A percentile compares a stretch with the other conserved stretches of the same genome.
Conservation (phyloP, 2,113 vertebrate genomes). For the Oxyura jamaicensis region DNA sequence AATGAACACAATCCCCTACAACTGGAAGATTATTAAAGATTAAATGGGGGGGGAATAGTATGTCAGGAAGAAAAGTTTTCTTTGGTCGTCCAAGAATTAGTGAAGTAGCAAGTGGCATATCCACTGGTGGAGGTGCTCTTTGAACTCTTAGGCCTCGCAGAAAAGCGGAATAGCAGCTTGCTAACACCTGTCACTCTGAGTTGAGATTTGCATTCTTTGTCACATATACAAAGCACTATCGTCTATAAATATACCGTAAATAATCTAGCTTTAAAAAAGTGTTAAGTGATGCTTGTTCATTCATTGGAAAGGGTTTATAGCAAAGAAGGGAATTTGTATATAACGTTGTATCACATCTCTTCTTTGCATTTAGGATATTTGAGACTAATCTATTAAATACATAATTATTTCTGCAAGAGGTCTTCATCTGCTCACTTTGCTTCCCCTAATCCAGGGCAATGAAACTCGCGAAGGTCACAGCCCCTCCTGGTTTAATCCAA, state of each 20-base stretch:
- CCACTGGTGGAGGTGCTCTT: neutral
- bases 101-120: neutral
- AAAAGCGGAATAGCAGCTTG: neutral
- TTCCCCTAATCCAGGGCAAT: constrained; percentile 76
- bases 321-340: neutral
- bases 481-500: constrained; percentile 94
- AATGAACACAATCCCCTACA: neutral
- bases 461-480: constrained; percentile 90
- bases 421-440: neutral
- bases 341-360: neutral
- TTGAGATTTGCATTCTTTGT: neutral
- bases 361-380: neutral
- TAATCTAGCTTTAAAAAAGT: neutral
- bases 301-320: neutral
- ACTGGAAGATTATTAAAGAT: neutral
- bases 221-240: neutral
- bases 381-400: neutral
- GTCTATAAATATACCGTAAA: neutral
- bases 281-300: neutral
- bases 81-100: neutral
- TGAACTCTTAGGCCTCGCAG: neutral
- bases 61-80: neutral
- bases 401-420: neutral
- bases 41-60: neutral
- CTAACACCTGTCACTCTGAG: neutral